Percentiles rank a stretch among this genome's conserved stretches.
phyloP scores from a whole-genome alignment of 37 sponge, comb jelly and placozoan species.

The Theonella swinhoei region DNA sequence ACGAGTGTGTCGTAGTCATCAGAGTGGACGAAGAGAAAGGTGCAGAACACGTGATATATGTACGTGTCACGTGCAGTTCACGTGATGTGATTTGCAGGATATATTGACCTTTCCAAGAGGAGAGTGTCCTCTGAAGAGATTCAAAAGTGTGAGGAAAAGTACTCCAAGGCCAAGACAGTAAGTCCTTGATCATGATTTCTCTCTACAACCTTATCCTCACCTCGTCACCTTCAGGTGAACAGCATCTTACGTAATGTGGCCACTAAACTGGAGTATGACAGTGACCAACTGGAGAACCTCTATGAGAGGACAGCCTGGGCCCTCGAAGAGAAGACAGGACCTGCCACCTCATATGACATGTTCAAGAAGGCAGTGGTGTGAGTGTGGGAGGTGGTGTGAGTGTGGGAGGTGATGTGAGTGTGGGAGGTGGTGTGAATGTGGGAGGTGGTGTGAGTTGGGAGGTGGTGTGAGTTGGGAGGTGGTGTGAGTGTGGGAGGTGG shows the following conservation, averaged over 20 bases:
- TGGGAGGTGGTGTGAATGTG: no score
- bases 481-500: no score
- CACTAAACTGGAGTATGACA: slow-evolving; percentile 77
- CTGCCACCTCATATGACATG: slow-evolving; percentile 86
- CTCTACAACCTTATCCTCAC: not conserved
- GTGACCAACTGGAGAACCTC: slow-evolving; percentile 91
- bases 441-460: no score
- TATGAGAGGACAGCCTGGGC: slow-evolving; percentile 94
- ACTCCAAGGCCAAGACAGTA: slow-evolving; percentile 92
- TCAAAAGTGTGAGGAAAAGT: slow-evolving; percentile 94
- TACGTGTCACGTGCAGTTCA: not conserved
- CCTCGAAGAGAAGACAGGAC: slow-evolving; percentile 82
- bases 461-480: no score
- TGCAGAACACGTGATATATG: no score
- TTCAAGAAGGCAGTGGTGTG: slow-evolving; percentile 93
- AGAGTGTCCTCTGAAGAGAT: slow-evolving; percentile 96
- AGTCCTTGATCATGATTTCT: not conserved
- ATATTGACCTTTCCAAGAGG: slow-evolving; percentile 97
- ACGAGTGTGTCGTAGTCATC: slow-evolving; percentile 97
- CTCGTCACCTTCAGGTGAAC: slow-evolving; percentile 66
- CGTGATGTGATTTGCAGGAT: slow-evolving; percentile 57
- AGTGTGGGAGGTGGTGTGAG: no score
- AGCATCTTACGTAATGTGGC: slow-evolving; percentile 93
- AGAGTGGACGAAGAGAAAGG: slow-evolving; percentile 98
- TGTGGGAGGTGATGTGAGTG: no score